Evolutionary conservation across 1,140 invertebrate species (phyloP).

Genomic region (Gryon sp.): DNA sequence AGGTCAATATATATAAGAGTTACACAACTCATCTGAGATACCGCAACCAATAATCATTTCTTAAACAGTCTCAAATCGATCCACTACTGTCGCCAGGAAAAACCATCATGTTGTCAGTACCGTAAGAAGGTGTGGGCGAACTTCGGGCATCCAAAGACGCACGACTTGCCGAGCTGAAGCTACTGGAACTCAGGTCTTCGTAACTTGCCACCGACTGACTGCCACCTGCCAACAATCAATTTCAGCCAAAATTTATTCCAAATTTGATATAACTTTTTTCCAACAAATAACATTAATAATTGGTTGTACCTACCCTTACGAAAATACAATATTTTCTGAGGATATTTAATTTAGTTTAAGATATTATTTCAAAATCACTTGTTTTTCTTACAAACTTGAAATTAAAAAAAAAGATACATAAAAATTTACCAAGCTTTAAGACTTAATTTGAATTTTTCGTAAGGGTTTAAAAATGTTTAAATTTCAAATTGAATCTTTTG

Average conservation of each 20-base stretch:
- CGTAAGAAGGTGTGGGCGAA: conserved; percentile 83
- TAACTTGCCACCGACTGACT: conserved; percentile 82
- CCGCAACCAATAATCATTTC: no score
- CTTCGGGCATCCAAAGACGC: conserved; percentile 88
- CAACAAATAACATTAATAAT: neutral
- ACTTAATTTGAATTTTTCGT: conserved; percentile 23
- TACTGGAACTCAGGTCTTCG: conserved; percentile 89
- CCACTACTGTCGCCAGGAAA: conserved; percentile 87
- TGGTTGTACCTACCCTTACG: conserved; percentile 39
- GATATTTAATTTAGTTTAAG: no score
- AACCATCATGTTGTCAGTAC: conserved; percentile 87
- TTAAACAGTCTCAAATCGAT: conserved; percentile 81
- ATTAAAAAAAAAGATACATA: no score
- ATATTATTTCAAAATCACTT: no score
- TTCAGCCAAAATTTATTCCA: no score
- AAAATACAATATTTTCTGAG: conserved; percentile 25
- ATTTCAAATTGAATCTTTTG: neutral
- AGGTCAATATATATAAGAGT: no score
- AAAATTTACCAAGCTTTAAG: neutral
- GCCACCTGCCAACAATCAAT: conserved; percentile 77
- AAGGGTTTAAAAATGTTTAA: no score
- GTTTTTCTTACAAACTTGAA: no score
- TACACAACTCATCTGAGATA: no score
- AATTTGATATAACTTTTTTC: no score
- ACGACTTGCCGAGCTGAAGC: conserved; percentile 88